Evolutionary conservation across 1,140 invertebrate genomes (phyloP).

Genomic region (Drosophila suzukii): DNA sequence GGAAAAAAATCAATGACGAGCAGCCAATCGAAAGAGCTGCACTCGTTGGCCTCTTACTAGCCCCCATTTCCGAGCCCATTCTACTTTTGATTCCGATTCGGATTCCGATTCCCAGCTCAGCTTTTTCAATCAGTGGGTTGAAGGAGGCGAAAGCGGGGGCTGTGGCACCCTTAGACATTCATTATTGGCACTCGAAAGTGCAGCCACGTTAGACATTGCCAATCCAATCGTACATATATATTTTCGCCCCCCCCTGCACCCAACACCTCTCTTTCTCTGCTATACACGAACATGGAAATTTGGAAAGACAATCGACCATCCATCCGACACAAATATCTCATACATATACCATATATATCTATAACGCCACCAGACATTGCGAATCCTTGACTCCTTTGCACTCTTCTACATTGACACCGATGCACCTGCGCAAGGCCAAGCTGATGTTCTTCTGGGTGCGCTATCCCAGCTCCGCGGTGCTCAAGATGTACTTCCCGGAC

Average conservation of each 20-base stretch:
- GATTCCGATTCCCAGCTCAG: conserved; percentile 26
- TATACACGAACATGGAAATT: conserved; percentile 55
- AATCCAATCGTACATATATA: conserved; percentile 31
- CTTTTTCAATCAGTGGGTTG: conserved; percentile 50
- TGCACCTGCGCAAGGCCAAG: conserved; percentile 99
- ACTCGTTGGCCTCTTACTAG: conserved; percentile 52
- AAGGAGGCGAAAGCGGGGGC: conserved; percentile 6
- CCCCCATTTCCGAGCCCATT: not conserved
- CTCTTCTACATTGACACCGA: conserved; percentile 98
- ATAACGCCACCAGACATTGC: conserved; percentile 68
- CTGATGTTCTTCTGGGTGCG: conserved; percentile 99
- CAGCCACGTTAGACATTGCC: conserved; percentile 60
- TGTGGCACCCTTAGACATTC: conserved; percentile 69
- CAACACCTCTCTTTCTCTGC: conserved; percentile 11
- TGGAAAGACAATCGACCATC: conserved; percentile 62
- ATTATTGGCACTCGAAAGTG: conserved; percentile 81
- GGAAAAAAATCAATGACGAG: conserved; percentile 75
- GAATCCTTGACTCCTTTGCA: conserved; percentile 92
- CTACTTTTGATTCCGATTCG: conserved; percentile 3
- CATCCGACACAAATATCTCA: conserved; percentile 15
- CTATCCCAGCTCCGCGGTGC: conserved; percentile 98
- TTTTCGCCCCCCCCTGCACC: not conserved
- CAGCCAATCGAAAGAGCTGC: conserved; percentile 72
- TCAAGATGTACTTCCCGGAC: conserved; percentile 99
- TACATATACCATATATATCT: conserved; percentile 39